Base-by-base conservation (phyloP, 2,888 invertebrate species). In the Neelides folsomi region DNA sequence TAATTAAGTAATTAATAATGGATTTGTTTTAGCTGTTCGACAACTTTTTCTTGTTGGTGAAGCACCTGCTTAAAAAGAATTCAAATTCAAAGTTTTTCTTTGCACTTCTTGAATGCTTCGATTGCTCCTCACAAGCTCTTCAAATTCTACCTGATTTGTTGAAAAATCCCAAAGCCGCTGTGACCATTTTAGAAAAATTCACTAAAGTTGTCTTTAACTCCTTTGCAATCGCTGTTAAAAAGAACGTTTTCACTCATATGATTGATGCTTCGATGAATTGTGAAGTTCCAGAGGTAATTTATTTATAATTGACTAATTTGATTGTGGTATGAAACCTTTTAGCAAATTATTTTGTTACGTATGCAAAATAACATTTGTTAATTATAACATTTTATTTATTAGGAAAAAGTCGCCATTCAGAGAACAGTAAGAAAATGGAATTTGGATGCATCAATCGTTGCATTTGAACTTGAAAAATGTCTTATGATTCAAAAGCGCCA, bases 391-490 rank as follows among this genome's bases (percentile, higher is more conserved):
- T 55, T 39, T n/a, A n/a, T n/a, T 45, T 37, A 10, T 4, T 51
- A 64, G 64, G 48, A 61, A 9, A 65, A 63, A 52, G 58, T 62
- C 9, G 52, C 55, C 2, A 57, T 65, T 39, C 63, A 63, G 27
- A 51, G 62, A n/a, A 59, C 62, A 48, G 63, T 65, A 9, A 49
- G 60, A 13, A 65, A 63, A 42, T 65, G 65, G 65, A 47, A 51
- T 2, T 46, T 87, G 9, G 75, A 81, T 54, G 78, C 81, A 7
- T 67, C 72, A 18, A 72, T 81, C 19, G 73, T 86, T 53, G 60
- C 60, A 9, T 53, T 53, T 15, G 59, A 62, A 47, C 40, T 66
- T 19, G 57, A 57, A 5, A 58, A 54, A 43, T 63, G 63, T 45
- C 38, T 63, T 46, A 47, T 50, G 7, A 50, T 60, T 36, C 59